These are phyloP conservation scores for Aphis gossypii DNA, from an alignment of 1,140 invertebrate species.

Conservation along the genomic window DNA sequence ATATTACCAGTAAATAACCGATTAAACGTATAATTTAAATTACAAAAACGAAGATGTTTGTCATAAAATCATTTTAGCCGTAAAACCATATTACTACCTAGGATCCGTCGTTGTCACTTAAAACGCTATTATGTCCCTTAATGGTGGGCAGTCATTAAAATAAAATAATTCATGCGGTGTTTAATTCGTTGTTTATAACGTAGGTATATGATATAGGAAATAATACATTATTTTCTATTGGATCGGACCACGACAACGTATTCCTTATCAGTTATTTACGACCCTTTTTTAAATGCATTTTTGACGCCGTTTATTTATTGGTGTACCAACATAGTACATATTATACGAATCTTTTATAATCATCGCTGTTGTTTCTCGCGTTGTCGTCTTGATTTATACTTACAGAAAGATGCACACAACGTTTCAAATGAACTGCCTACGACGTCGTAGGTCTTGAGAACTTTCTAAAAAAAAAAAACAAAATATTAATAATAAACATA, in stretches of 20 bases:
- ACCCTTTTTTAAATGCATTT: slow-evolving; percentile 40
- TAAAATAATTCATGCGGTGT: slow-evolving; percentile 22
- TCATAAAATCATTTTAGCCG: slow-evolving; percentile 26
- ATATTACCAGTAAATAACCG: slow-evolving; percentile 20
- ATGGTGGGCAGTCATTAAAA: slow-evolving; percentile 2
- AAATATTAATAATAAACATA: background rate
- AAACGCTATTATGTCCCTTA: slow-evolving; percentile 38
- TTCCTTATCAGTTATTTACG: slow-evolving; percentile 42
- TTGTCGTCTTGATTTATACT: slow-evolving; percentile 35
- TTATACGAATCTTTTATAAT: slow-evolving; percentile 3
- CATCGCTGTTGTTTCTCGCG: background rate
- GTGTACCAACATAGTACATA: background rate
- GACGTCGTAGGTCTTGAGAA: background rate
- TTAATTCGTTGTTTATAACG: slow-evolving; percentile 33
- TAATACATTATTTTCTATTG: background rate
- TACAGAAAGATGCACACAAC: background rate
- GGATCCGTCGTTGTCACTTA: slow-evolving; percentile 16
- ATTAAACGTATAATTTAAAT: slow-evolving; percentile 23
- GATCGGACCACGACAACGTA: background rate
- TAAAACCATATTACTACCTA: slow-evolving; percentile 20
- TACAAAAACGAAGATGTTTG: slow-evolving; percentile 19
- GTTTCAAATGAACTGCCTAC: background rate
- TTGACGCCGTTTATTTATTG: slow-evolving; percentile 45
- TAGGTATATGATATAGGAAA: background rate
- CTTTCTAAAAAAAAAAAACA: slow-evolving; percentile 7